phyloP scores from a whole-genome alignment of 2,888 invertebrate genomes.

The Carterocephalus palaemon region DNA sequence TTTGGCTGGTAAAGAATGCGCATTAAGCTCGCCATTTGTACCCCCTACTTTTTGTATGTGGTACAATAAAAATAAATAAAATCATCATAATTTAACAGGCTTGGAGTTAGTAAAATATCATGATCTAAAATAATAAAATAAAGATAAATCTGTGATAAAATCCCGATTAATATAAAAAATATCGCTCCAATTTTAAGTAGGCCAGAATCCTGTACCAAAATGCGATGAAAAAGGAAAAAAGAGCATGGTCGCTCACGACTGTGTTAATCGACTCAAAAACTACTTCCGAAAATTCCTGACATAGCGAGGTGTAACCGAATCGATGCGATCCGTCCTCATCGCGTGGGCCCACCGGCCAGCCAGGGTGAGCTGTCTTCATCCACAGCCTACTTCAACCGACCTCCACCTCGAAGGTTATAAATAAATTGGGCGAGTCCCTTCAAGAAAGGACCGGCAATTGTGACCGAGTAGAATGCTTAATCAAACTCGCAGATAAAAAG shows the following conservation, averaged over 20 bases:
- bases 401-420: constrained; percentile 25
- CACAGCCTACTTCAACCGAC: neutral
- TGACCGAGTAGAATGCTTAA: constrained; percentile 48
- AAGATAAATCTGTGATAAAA: too few species aligned
- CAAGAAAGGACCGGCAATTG: constrained; percentile 46
- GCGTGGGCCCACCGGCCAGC: constrained; percentile 36
- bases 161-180: too few species aligned
- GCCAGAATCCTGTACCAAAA: too few species aligned
- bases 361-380: constrained; percentile 27
- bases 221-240: too few species aligned
- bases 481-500: constrained; percentile 41
- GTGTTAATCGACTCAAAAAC: constrained; percentile 24
- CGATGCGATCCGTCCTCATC: constrained; percentile 51
- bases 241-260: constrained; percentile 18
- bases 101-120: too few species aligned
- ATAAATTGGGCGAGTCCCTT: constrained; percentile 33
- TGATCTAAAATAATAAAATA: too few species aligned
- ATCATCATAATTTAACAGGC: too few species aligned
- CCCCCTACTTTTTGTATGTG: too few species aligned
- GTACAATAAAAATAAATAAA: too few species aligned
- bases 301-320: constrained; percentile 53
- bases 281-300: constrained; percentile 54
- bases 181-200: too few species aligned
- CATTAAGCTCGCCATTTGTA: too few species aligned
- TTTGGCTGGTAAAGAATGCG: too few species aligned